These are phyloP conservation scores for Nephrotoma guestfalica DNA, from an alignment of 2,888 invertebrate genomes.

Conservation along the genomic window DNA sequence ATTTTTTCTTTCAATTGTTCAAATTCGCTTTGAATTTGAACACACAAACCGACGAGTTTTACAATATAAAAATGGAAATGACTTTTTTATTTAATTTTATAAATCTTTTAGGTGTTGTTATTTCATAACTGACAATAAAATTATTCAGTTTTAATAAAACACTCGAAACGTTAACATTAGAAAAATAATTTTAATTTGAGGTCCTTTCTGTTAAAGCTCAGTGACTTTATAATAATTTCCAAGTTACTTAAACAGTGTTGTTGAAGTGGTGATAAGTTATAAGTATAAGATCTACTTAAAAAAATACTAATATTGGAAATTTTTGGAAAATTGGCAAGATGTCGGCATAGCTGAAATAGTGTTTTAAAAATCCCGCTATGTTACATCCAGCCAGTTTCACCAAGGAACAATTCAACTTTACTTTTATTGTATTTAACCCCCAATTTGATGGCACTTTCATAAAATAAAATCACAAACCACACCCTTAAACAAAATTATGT, in stretches of 20 bases:
- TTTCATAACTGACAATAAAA: background rate
- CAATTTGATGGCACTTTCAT: background rate
- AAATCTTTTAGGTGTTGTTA: background rate
- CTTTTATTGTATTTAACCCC: background rate
- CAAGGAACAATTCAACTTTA: constrained; percentile 13
- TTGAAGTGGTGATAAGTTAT: background rate
- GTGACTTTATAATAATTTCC: background rate
- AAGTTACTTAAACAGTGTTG: background rate
- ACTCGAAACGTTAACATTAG: background rate
- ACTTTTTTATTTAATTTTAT: background rate
- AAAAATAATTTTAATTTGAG: background rate
- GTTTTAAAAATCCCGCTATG: constrained; percentile 27
- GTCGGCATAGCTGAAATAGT: constrained; percentile 34
- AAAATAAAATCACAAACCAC: background rate
- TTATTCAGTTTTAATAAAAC: background rate
- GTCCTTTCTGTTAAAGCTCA: background rate
- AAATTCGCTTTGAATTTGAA: background rate
- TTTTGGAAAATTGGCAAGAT: constrained; percentile 33
- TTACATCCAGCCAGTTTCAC: constrained; percentile 34
- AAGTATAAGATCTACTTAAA: background rate
- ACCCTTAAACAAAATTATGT: background rate
- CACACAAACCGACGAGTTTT: background rate
- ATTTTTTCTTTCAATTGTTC: background rate
- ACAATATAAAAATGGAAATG: background rate
- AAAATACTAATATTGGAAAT: background rate